Evolutionary conservation across 2,797 vertebrate species (phyloP), one percentile per base, ranked within the genome.

Genomic region (Telmatherina bonti): DNA sequence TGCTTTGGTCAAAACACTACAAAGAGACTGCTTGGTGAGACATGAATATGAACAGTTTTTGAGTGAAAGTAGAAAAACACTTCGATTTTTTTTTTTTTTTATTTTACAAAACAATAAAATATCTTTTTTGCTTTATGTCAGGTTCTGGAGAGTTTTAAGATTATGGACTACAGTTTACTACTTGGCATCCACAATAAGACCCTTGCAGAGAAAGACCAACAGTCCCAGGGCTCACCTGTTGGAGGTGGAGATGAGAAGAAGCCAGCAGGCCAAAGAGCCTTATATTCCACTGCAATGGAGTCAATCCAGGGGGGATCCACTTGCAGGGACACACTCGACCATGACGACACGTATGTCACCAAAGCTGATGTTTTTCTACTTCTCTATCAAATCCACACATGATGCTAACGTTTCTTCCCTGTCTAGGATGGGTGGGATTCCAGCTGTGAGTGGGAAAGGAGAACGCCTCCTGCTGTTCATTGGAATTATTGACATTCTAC

Each of bases 161-260:
- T 99, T 78, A 99, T 99, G 96, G 98, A 99, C 93, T 99, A 99
- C 93, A 99, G 98, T 88, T 92, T 99, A 69, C 91, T 99, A 76
- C 94, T 99, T 12, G 98, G 98, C 0, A 88, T 99, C 70, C 98
- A 99, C 86, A 99, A 98, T 84, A 94, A 97, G 36, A 96, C 95
- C 74, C 96, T 96, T 88, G 95, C 96, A 7, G 94, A 96, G 68
- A 93, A 95, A 0, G 97, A 99, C 67, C 92, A 85, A 20, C 96
- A 95, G 89, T 87, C 93, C 0, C 95, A 97, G 83, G 96, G 96
- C 0, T 95, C 95, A 0, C 96, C 94, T 70, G 90, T 95, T 0
- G 89, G 93, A 0, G 91, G 90, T 0, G 96, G 72, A 2, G 91
- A 98, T 1, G 97, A 97, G 76, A 98, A 96, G 90, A 95, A 91